Base-by-base conservation (phyloP, 1,140 invertebrate genomes). In the Drosophila simulans region DNA sequence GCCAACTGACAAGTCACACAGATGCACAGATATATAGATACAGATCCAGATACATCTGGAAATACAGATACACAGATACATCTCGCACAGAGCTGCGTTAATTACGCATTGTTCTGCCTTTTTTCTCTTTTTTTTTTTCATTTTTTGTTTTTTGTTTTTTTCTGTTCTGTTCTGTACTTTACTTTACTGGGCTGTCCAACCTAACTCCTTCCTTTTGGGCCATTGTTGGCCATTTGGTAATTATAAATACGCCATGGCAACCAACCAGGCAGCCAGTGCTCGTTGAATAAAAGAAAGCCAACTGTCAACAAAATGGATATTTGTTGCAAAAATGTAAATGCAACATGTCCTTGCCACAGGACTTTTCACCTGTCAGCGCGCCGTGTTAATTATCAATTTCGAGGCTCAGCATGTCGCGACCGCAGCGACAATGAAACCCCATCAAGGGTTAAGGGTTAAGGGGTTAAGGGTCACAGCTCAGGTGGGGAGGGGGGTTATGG, bases 241-340 rank as follows among this genome's bases (percentile, higher is more conserved):
- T 86, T 86, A 86, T 88, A 86, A 86, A 86, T 88, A 75, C 77
- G 81, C 49, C 79, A 88, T 88, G 65, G 66, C 79, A 82, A 82
- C 78, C 56, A 25, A 5, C 12, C 40, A n/a, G 10, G 40, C 13
- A 31, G 13, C n/a, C 15, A 11, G 8, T 49, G 54, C 42, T 39
- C 35, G 35, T 15, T 64, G 65, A 72, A 77, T 37, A 65, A 48
- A 62, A 45, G 25, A 31, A 11, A 49, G 51, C 35, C 76, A 88
- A 88, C 82, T 86, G 82, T 86, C 82, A 86, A 88, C 82, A 88
- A 88, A 88, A 82, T 84, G 77, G 59, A 77, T 86, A 76, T 85
- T 76, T 84, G 76, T 79, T 71, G 72, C 78, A 59, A 59, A 64
- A 68, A 66, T 55, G 60, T 49, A 40, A 52, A 40, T 63, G 39